These are phyloP conservation scores for Pimpla rufipes DNA, from an alignment of 2,888 invertebrate species.

Conservation along the genomic window DNA sequence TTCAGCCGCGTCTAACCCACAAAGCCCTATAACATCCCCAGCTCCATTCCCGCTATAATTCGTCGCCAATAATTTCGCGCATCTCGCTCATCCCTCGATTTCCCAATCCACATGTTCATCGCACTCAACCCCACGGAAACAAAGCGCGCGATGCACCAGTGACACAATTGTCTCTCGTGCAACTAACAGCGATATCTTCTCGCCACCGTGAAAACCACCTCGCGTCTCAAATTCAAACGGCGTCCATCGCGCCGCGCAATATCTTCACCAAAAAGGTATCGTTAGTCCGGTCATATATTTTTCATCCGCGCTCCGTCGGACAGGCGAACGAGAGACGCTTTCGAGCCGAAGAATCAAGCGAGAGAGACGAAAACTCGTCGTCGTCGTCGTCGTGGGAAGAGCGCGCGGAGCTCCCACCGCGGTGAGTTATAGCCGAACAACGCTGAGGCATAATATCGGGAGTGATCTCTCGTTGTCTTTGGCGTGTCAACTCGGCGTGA, in stretches of 20 bases:
- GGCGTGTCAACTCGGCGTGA: constrained; percentile 77
- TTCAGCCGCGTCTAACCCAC: no score
- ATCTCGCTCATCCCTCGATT: no score
- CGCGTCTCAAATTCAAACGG: no score
- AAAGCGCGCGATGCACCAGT: no score
- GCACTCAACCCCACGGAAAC: constrained; percentile 36
- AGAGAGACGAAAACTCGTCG: constrained; percentile 54
- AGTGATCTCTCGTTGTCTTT: constrained; percentile 78
- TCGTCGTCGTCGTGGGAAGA: constrained; percentile 56
- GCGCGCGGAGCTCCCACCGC: constrained; percentile 21
- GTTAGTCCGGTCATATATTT: constrained; percentile 57
- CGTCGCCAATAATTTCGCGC: no score
- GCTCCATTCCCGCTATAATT: no score
- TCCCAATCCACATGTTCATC: neutral
- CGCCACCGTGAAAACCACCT: no score
- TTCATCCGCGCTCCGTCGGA: constrained; percentile 56
- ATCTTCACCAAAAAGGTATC: constrained; percentile 61
- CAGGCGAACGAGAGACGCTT: constrained; percentile 43
- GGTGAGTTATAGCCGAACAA: constrained; percentile 69
- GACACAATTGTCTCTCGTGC: no score
- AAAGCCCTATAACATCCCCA: no score
- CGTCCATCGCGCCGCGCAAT: neutral
- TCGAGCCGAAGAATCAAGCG: constrained; percentile 70
- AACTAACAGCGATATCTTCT: no score
- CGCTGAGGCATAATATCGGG: constrained; percentile 74